A percentile compares a stretch with the other conserved stretches of the same genome.
phyloP scores from a whole-genome alignment of 2,113 vertebrate species.

The Caranx melampygus region DNA sequence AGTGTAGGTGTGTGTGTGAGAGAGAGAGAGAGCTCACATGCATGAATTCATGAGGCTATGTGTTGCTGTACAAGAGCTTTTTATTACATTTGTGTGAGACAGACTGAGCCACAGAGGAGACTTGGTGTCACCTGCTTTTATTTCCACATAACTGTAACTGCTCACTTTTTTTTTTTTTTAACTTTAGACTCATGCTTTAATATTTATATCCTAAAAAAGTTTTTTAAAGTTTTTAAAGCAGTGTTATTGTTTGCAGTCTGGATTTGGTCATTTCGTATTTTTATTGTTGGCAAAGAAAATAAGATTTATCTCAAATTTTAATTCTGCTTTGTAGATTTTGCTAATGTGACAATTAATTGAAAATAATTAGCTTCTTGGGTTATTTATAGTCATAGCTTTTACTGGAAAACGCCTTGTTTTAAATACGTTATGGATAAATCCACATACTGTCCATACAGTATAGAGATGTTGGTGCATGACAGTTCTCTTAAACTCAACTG shows the following conservation, averaged over 20 bases:
- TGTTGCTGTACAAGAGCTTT: conserved; percentile 35
- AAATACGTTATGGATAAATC: background rate
- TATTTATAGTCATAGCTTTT: background rate
- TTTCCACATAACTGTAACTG: background rate
- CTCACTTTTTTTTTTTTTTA: background rate
- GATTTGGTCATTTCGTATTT: background rate
- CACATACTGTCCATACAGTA: conserved; percentile 1
- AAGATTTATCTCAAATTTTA: conserved; percentile 10
- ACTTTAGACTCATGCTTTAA: background rate
- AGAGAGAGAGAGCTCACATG: conserved; percentile 31
- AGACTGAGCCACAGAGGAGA: conserved; percentile 1
- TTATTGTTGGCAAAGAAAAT: background rate
- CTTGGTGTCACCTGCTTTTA: conserved; percentile 21
- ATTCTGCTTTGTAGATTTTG: background rate
- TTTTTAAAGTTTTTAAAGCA: background rate
- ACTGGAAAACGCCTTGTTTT: background rate
- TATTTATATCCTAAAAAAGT: background rate
- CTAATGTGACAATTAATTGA: background rate
- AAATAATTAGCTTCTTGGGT: background rate
- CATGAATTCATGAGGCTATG: conserved; percentile 35
- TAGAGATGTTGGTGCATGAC: background rate
- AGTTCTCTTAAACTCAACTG: background rate
- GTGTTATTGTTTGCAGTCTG: background rate
- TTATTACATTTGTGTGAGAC: conserved; percentile 23
- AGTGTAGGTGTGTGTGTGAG: conserved; percentile 19